These are phyloP conservation scores for Vipera latastei DNA, from an alignment of 2,797 vertebrate genomes.

Conservation along the genomic window DNA sequence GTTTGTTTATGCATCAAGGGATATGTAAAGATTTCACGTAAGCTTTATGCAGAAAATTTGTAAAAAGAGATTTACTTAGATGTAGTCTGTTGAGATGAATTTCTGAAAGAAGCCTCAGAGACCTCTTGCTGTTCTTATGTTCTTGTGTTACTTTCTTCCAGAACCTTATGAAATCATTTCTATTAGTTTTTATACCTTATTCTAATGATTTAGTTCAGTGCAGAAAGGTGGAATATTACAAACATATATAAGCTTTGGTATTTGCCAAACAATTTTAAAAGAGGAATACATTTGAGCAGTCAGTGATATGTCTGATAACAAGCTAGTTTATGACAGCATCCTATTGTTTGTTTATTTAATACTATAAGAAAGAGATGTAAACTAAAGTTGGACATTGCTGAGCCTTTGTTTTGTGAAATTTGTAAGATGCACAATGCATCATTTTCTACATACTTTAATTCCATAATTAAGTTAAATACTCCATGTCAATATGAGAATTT, in stretches of 20 bases:
- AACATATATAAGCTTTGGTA: not conserved
- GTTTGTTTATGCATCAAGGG: not conserved
- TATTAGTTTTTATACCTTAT: not conserved
- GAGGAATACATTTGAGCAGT: not conserved
- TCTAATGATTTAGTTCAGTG: not conserved
- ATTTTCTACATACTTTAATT: not conserved
- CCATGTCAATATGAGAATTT: not conserved
- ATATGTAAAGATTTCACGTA: not conserved
- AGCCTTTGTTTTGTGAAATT: not conserved
- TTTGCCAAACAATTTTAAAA: not conserved
- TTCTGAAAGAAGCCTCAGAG: not conserved
- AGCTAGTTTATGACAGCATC: not conserved
- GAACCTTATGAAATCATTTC: not conserved
- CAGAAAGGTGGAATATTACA: not conserved
- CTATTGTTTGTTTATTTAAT: not conserved
- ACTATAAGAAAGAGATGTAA: not conserved
- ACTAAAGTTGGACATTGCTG: not conserved
- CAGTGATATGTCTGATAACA: not conserved
- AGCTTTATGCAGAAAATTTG: not conserved
- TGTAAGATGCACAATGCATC: not conserved
- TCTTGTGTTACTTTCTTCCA: not conserved
- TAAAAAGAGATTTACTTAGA: not conserved
- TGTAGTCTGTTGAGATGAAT: not conserved
- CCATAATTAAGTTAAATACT: not conserved
- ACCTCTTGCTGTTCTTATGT: not conserved